Conservation (phyloP, 2,888 invertebrate species). For the Drosophila picticornis region DNA sequence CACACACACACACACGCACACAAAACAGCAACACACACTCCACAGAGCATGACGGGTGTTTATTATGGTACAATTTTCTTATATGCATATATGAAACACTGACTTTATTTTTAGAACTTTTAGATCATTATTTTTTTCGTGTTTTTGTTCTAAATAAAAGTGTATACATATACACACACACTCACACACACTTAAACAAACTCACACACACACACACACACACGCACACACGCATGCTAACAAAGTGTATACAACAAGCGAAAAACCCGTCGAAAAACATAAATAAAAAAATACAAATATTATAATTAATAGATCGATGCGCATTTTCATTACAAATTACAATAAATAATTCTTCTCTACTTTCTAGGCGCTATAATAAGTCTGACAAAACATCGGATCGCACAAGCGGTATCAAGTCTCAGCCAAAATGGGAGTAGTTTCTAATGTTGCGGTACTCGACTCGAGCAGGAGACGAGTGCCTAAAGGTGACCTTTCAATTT, state of each 20-base stretch:
- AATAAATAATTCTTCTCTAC: background rate
- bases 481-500: constrained; percentile 10
- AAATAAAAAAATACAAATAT: constrained; percentile 45
- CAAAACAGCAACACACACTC: constrained; percentile 9
- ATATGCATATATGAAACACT: constrained; percentile 2
- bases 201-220: constrained; percentile 2
- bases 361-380: background rate
- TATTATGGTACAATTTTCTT: constrained; percentile 35
- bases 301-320: constrained; percentile 15
- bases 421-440: background rate
- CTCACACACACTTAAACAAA: constrained; percentile 9
- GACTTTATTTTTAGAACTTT: background rate
- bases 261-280: constrained; percentile 50
- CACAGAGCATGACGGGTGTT: constrained; percentile 29
- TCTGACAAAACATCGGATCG: background rate
- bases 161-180: constrained; percentile 15
- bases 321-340: constrained; percentile 6
- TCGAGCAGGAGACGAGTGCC: background rate
- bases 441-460: background rate
- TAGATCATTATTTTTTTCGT: constrained; percentile 7
- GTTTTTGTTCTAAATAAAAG: constrained; percentile 2
- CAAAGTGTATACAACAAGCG: constrained; percentile 41
- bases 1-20: constrained; percentile 20
- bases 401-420: no score
- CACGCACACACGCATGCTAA: constrained; percentile 11